Base-by-base conservation (phyloP, 2,113 vertebrate genomes). In the Austrofundulus limnaeus region DNA sequence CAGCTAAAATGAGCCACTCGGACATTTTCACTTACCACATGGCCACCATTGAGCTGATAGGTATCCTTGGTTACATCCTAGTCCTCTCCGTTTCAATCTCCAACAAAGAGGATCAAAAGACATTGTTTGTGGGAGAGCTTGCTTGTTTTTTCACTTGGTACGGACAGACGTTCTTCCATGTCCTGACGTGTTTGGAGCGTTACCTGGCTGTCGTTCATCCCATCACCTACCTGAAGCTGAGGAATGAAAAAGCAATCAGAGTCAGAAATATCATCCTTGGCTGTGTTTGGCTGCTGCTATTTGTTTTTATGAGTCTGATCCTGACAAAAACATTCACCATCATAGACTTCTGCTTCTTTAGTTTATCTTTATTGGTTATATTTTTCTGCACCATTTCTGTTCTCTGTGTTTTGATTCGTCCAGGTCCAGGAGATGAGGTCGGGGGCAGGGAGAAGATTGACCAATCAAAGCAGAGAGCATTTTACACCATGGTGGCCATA, bases 121-220 rank as follows among this genome's bases (percentile, higher is more conserved):
- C 47, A 6, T 14, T 50, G 10, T 0, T 1, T 2, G 17, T 17
- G 0, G 57, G 57, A 10, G 2, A 14, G 0, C 0, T 3, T 19
- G 2, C 28, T n/a, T 31, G 4, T 28, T 19, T 9, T 9, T 5
- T 1, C 3, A 34, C 1, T 5, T 38, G 21, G 10, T 41, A 17
- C 2, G 47, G 60, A 19, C 31, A 62, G 17, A 39, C 16, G 0
- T 28, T 24, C 3, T 42, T 62, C 25, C 60, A 62, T 3, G 2
- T 13, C 8, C 5, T 62, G 3, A 23, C 43, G 1, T 48, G 58
- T 5, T 7, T 38, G 19, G 58, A 61, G 31, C 28, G 24, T 13
- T 61, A 61, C 15, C 19, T 61, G 14, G 58, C 58, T 13, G 58
- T 48, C 2, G 20, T 23, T 37, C 58, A 61, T 17, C 45, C 45